phyloP scores from a whole-genome alignment of 37 sponge, comb jelly and placozoan species.

The Ephydatia muelleri region DNA sequence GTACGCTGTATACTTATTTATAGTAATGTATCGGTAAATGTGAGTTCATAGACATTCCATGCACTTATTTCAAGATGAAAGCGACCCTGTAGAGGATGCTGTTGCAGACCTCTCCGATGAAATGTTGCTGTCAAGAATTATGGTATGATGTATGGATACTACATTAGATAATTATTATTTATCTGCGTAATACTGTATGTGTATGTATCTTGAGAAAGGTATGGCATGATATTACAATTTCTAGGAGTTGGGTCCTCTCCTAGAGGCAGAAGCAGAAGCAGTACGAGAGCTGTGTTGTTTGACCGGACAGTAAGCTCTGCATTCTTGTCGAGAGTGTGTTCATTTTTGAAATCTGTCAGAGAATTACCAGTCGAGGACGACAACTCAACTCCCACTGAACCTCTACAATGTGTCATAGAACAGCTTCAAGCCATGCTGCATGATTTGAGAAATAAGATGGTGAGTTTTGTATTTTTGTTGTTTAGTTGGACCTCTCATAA shows the following conservation, averaged over 20 bases:
- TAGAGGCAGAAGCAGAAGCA: slow-evolving; percentile 27
- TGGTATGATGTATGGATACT: neutral
- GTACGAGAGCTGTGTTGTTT: slow-evolving; percentile 30
- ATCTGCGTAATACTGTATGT: neutral
- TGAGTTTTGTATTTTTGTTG: neutral
- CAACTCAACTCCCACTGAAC: neutral
- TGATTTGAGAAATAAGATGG: neutral
- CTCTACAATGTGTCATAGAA: neutral
- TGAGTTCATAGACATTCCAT: no score
- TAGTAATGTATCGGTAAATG: neutral
- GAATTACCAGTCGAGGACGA: no score
- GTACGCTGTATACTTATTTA: no score
- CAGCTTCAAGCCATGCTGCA: slow-evolving; percentile 4
- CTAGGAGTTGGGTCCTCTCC: slow-evolving; percentile 24
- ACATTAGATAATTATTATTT: no score
- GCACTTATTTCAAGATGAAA: neutral
- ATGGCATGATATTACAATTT: no score
- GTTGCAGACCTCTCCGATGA: neutral
- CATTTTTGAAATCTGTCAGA: neutral
- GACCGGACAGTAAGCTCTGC: slow-evolving; percentile 40
- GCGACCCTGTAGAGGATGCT: neutral
- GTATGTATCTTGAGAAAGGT: neutral
- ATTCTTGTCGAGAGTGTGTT: neutral
- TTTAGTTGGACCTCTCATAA: no score
- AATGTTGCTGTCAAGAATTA: slow-evolving; percentile 6